Percentiles rank a stretch among this genome's conserved stretches.
These are phyloP conservation scores for Pseudorectes ferrugineus DNA, from an alignment of 2,113 vertebrate genomes.

Conservation along the genomic window DNA sequence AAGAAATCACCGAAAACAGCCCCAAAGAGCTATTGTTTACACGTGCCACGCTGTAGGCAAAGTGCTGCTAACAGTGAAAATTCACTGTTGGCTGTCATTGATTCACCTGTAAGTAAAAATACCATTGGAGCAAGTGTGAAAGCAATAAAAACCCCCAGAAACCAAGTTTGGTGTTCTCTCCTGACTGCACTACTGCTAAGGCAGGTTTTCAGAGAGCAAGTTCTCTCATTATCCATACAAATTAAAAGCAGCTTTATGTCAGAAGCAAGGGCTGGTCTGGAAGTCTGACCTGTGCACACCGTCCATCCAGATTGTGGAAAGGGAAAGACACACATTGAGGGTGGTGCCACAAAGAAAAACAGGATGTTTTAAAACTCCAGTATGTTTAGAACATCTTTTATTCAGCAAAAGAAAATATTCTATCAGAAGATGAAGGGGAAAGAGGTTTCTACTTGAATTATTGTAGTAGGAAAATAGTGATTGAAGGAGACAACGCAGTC, in stretches of 20 bases:
- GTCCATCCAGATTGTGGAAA: neutral
- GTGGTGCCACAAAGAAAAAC: neutral
- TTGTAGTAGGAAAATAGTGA: neutral
- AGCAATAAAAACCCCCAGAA: neutral
- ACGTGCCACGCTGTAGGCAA: neutral
- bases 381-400: neutral
- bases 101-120: neutral
- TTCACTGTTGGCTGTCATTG: neutral
- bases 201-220: neutral
- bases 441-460: neutral
- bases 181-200: fast-evolving
- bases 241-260: neutral
- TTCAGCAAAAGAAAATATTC: neutral
- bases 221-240: neutral
- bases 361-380: fast-evolving
- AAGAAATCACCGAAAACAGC: neutral
- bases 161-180: neutral
- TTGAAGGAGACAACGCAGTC: neutral
- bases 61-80: neutral
- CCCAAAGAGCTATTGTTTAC: neutral
- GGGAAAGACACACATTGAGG: neutral
- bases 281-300: neutral
- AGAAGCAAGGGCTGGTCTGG: neutral
- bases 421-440: neutral
- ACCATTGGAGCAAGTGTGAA: neutral